These are phyloP conservation scores for Labia minor DNA, from an alignment of 2,888 invertebrate genomes.

Conservation along the genomic window DNA sequence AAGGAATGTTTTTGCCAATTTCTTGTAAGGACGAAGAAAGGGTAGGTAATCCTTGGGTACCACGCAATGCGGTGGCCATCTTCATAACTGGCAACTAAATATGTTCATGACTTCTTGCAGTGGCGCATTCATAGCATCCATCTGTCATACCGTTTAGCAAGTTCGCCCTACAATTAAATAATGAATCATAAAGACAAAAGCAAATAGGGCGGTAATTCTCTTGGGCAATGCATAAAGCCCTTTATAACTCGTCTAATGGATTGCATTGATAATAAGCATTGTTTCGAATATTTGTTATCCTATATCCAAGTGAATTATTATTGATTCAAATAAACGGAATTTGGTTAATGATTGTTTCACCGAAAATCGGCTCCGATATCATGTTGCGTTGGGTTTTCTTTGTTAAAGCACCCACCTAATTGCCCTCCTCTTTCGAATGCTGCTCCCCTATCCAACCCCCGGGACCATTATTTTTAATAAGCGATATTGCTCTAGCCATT, in stretches of 20 bases:
- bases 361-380: too few species aligned
- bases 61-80: too few species aligned
- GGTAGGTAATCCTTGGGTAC: too few species aligned
- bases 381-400: too few species aligned
- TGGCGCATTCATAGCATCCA: neutral
- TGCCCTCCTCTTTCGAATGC: neutral
- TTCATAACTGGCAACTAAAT: too few species aligned
- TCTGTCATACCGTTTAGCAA: neutral
- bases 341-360: neutral
- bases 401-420: too few species aligned
- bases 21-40: too few species aligned
- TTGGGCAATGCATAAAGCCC: neutral
- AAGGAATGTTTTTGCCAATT: too few species aligned
- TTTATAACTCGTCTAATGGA: neutral
- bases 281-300: neutral
- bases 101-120: too few species aligned
- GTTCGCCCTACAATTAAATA: neutral
- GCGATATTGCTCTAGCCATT: constrained; percentile 1
- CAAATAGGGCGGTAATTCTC: neutral
- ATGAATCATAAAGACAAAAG: constrained; percentile 13
- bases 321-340: neutral
- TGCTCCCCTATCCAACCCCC: neutral
- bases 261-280: neutral
- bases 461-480: constrained; percentile 13
- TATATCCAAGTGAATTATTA: neutral